Percentiles rank a stretch among this genome's conserved stretches.
Conservation (phyloP, 2,797 vertebrate genomes). For the Trachurus trachurus region DNA sequence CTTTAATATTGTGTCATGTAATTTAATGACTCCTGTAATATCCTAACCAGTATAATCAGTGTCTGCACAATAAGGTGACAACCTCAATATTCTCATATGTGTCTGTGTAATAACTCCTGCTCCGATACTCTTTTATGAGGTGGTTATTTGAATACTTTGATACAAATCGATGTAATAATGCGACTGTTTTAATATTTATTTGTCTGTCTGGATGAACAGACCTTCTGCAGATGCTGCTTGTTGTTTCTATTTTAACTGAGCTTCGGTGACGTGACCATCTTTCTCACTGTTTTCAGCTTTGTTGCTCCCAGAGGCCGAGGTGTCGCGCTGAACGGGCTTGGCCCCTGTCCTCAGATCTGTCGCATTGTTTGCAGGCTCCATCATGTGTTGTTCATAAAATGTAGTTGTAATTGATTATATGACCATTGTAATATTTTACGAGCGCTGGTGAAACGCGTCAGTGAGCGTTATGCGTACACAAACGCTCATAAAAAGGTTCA, state of each 20-base stretch:
- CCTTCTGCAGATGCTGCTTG: not conserved
- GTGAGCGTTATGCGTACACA: constrained; percentile 18
- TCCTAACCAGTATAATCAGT: too few species aligned
- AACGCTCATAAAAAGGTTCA: constrained; percentile 33
- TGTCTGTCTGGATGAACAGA: not conserved
- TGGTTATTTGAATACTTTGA: not conserved
- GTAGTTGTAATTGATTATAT: not conserved
- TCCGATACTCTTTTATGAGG: not conserved
- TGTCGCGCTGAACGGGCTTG: not conserved
- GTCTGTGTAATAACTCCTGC: not conserved
- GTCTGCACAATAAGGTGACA: not conserved
- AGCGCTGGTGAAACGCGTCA: constrained; percentile 31
- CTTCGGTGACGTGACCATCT: not conserved
- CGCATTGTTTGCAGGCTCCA: not conserved
- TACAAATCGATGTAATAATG: not conserved
- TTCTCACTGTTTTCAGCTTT: not conserved
- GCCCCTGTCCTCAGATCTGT: not conserved
- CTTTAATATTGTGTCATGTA: not conserved
- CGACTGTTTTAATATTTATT: not conserved
- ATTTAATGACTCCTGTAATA: too few species aligned
- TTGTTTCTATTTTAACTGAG: not conserved
- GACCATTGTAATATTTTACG: constrained; percentile 21
- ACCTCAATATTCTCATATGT: not conserved
- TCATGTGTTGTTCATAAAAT: constrained; percentile 17
- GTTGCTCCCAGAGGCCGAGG: not conserved